Conservation (phyloP, 2,113 vertebrate genomes). For the Clarias gariepinus region DNA sequence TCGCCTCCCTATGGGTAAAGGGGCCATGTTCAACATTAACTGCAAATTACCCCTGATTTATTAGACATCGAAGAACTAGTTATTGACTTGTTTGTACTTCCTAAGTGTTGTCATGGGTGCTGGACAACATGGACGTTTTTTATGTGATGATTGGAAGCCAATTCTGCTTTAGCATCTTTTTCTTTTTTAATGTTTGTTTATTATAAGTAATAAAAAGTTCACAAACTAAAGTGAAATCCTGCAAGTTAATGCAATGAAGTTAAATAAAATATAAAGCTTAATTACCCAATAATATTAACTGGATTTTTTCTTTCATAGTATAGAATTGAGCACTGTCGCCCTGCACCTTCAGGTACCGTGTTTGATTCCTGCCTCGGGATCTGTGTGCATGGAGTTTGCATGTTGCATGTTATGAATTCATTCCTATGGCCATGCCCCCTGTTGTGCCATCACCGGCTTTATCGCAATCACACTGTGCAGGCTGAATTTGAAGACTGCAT, state of each 20-base stretch:
- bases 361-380: no score
- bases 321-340: no score
- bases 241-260: not conserved
- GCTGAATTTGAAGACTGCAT: not conserved
- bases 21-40: slow-evolving; percentile 39
- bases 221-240: not conserved
- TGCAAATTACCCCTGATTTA: slow-evolving; percentile 31
- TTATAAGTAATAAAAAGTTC: not conserved
- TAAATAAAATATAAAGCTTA: no score
- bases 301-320: not conserved
- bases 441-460: not conserved
- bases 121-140: not conserved
- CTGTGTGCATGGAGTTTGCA: no score
- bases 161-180: not conserved
- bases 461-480: not conserved
- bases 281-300: not conserved
- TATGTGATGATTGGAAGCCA: not conserved
- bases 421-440: not conserved
- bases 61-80: slow-evolving; percentile 32
- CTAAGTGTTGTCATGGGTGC: not conserved
- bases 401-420: not conserved
- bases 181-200: not conserved
- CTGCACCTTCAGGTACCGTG: no score
- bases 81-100: slow-evolving; percentile 7
- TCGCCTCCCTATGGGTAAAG: slow-evolving; percentile 16